phyloP scores from a whole-genome alignment of 30 jellyfish, hydroid and myxozoan species.

The Clytia hemisphaerica region DNA sequence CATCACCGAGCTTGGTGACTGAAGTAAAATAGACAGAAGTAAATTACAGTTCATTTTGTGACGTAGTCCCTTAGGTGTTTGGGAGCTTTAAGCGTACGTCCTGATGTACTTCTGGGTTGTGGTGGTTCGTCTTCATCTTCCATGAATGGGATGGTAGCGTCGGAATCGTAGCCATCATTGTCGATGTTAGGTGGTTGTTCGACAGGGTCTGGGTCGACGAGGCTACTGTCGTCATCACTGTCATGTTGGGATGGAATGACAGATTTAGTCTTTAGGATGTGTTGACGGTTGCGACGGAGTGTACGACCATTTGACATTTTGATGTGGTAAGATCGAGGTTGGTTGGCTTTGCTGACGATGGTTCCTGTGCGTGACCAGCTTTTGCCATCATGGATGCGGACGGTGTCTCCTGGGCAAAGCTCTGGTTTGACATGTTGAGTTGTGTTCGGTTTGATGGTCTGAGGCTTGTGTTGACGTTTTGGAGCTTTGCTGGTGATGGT shows the following conservation, averaged over 20 bases:
- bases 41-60: not conserved
- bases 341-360: constrained; percentile 19
- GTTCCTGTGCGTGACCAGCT: constrained; percentile 14
- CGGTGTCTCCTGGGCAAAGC: constrained; percentile 6
- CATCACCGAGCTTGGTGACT: too few species aligned
- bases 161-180: not conserved
- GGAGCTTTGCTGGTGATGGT: constrained; percentile 13
- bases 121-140: not conserved
- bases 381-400: constrained; percentile 24
- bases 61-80: not conserved
- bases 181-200: not conserved
- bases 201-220: not conserved
- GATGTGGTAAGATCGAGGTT: constrained; percentile 32
- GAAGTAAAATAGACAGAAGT: too few species aligned
- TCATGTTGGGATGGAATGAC: not conserved
- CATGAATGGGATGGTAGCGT: constrained; percentile 12
- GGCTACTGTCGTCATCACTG: constrained; percentile 9
- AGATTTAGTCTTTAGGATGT: constrained; percentile 21
- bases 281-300: constrained; percentile 40
- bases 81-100: not conserved
- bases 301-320: constrained; percentile 18
- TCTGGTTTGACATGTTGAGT: not conserved
- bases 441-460: not conserved
- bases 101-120: not conserved
- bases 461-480: constrained; percentile 4